Conservation (phyloP, 2,797 vertebrate genomes). For the Anguilla obscura region DNA sequence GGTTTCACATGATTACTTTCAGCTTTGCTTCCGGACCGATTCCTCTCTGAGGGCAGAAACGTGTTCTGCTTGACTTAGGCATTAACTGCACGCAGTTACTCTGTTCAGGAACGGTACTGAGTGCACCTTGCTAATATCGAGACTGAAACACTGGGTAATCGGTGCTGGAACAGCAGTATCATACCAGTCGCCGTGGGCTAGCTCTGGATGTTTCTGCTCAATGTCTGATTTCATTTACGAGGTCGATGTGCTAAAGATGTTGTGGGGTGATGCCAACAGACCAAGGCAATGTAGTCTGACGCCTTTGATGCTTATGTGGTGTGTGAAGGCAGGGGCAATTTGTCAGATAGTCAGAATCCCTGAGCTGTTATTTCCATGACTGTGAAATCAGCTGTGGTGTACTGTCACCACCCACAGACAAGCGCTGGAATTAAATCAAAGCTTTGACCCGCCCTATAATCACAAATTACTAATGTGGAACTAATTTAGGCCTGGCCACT, state of each 20-base stretch:
- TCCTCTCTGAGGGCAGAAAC: neutral
- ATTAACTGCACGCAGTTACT: neutral
- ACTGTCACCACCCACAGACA: constrained; percentile 6
- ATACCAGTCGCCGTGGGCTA: neutral
- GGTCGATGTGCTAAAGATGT: neutral
- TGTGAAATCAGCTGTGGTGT: constrained; percentile 4
- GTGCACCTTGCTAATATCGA: neutral
- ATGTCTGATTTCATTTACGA: neutral
- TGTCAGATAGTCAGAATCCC: neutral
- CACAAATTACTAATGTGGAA: constrained; percentile 18
- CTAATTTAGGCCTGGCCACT: neutral
- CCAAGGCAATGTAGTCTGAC: neutral
- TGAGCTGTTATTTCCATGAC: constrained; percentile 5
- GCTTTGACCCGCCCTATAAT: constrained; percentile 23
- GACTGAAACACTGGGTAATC: neutral
- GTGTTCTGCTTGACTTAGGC: neutral
- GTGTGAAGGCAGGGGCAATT: neutral
- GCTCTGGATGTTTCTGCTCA: constrained; percentile 9
- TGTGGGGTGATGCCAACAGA: neutral
- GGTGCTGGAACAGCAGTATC: neutral
- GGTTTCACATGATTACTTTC: neutral
- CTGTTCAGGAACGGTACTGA: neutral
- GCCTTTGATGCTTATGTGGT: neutral
- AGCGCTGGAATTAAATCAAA: constrained; percentile 21
- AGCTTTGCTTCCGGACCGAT: neutral